Evolutionary conservation across 2,888 invertebrate species (phyloP).

Genomic region (Andricus quercusramuli): DNA sequence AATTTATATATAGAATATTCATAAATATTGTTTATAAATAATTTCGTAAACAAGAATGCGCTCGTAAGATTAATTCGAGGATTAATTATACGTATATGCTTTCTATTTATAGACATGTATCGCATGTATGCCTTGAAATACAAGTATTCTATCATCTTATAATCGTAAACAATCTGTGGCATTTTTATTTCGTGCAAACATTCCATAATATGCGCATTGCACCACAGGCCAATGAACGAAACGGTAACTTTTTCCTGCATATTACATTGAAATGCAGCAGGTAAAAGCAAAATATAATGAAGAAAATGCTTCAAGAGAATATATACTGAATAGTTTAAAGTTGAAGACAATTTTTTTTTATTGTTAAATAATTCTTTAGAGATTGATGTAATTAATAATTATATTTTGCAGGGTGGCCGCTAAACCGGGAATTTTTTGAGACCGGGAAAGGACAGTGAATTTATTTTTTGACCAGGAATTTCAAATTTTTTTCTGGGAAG

Average conservation of each 20-base stretch:
- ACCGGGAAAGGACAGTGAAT: no score
- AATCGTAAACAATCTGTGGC: background rate
- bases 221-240: constrained; percentile 18
- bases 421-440: no score
- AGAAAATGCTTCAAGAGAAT: background rate
- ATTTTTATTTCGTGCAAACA: constrained; percentile 9
- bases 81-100: background rate
- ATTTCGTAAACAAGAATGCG: background rate
- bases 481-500: no score
- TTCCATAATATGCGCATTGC: background rate
- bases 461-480: no score
- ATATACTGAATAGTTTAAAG: background rate
- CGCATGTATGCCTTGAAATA: no score
- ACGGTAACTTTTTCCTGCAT: constrained; percentile 49
- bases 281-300: background rate
- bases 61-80: no score
- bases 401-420: no score
- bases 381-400: no score
- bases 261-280: background rate
- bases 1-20: background rate
- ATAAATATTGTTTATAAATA: background rate
- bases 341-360: background rate
- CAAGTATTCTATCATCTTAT: no score
- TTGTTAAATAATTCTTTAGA: background rate
- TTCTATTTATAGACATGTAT: background rate